Evolutionary conservation across 2,113 vertebrate species (phyloP).

Genomic region (Cricetomys ansorgei): DNA sequence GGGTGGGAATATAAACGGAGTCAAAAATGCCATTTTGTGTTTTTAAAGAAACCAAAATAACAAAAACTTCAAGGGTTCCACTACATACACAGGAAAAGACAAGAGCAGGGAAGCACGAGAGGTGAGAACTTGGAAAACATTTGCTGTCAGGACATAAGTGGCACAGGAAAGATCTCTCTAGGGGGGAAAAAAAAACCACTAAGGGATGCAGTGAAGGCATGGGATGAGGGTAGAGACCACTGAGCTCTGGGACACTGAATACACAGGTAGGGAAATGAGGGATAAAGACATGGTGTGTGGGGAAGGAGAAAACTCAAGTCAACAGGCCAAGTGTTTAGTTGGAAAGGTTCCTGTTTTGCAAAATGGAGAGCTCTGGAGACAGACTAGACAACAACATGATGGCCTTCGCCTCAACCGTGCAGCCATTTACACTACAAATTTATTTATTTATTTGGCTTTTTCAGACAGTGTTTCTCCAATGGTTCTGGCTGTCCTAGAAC

Average conservation of each 20-base stretch:
- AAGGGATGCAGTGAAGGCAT: not conserved
- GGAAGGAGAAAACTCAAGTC: not conserved
- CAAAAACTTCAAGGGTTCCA: too few species aligned
- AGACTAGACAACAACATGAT: not conserved
- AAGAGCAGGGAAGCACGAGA: accelerated
- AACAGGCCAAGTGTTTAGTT: not conserved
- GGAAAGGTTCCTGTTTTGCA: not conserved
- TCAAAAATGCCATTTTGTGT: too few species aligned
- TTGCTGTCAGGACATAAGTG: not conserved
- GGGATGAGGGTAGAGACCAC: not conserved
- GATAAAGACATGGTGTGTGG: not conserved
- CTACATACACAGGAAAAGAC: not conserved
- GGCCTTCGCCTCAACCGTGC: not conserved
- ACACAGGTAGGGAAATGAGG: not conserved
- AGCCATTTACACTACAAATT: not conserved
- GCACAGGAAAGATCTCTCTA: not conserved
- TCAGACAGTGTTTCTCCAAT: not conserved
- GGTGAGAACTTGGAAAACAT: not conserved
- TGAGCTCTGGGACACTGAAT: too few species aligned
- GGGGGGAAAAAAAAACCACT: not conserved
- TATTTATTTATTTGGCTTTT: not conserved
- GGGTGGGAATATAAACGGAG: too few species aligned
- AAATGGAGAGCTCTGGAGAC: not conserved
- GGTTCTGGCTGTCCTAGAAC: not conserved
- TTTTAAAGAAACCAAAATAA: too few species aligned